Conservation (phyloP, 2,113 vertebrate species). For the Neopipo cinnamomea region DNA sequence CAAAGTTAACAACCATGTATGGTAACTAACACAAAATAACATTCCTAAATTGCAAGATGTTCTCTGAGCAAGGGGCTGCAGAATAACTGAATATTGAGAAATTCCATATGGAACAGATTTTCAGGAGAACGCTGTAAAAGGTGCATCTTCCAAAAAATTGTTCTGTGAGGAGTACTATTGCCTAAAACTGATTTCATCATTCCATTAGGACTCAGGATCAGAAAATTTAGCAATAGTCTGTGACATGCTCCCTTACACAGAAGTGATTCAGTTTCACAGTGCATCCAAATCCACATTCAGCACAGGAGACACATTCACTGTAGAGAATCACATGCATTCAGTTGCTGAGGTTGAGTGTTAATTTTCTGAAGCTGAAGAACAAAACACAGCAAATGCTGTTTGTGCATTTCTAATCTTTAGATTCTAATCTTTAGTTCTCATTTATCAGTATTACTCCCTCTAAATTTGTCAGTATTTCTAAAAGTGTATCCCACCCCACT, state of each 20-base stretch:
- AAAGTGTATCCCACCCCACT: neutral
- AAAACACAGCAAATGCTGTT: neutral
- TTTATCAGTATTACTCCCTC: neutral
- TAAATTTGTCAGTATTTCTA: neutral
- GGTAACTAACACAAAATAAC: neutral
- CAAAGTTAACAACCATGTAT: neutral
- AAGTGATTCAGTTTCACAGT: neutral
- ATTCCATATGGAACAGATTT: slow-evolving; percentile 21
- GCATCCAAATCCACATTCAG: neutral
- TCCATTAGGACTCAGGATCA: neutral
- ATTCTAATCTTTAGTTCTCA: neutral
- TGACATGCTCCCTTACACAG: neutral
- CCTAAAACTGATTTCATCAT: neutral
- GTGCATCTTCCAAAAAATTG: neutral
- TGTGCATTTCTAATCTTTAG: neutral
- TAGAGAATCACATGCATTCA: neutral
- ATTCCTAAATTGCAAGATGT: neutral
- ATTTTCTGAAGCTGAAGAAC: neutral
- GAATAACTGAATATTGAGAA: neutral
- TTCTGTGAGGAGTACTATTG: neutral
- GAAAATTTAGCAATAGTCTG: neutral
- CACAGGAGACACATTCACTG: neutral
- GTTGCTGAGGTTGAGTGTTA: neutral
- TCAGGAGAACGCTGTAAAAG: neutral
- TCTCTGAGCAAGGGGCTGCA: neutral